Evolutionary conservation across 1,140 invertebrate genomes (phyloP).

Genomic region (Adelges cooleyi): DNA sequence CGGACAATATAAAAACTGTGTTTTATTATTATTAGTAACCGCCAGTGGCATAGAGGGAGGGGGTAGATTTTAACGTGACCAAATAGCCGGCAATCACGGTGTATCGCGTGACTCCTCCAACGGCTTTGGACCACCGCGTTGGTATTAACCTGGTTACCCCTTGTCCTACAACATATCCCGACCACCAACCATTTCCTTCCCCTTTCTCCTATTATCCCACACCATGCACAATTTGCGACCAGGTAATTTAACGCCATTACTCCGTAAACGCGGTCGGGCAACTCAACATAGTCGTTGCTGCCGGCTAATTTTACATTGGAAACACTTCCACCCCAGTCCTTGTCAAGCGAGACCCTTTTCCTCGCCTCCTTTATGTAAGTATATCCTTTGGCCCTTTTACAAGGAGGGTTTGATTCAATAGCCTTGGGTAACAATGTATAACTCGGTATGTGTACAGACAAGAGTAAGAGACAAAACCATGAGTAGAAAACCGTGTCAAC

Average conservation of each 20-base stretch:
- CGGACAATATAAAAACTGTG: not conserved
- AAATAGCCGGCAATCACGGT: constrained; percentile 20
- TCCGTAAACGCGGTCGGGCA: not conserved
- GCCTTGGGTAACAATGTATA: no score
- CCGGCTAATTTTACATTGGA: constrained; percentile 13
- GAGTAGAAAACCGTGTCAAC: constrained; percentile 15
- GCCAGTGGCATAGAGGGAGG: not conserved
- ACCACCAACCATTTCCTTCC: no score
- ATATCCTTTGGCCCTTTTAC: not conserved
- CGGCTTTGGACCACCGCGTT: not conserved
- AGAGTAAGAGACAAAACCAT: not conserved
- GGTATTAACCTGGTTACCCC: not conserved
- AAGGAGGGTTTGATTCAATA: no score
- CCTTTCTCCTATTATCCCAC: no score
- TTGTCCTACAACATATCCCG: no score
- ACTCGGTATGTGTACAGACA: no score
- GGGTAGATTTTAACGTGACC: constrained; percentile 1
- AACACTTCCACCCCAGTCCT: not conserved
- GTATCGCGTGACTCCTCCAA: constrained; percentile 11
- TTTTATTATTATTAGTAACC: constrained; percentile 5
- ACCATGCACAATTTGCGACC: constrained; percentile 4
- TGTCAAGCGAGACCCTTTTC: no score
- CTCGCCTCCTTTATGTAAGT: not conserved
- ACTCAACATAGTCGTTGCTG: not conserved
- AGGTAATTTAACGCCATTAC: constrained; percentile 24